Evolutionary conservation across 30 jellyfish, hydroid and myxozoan genomes (phyloP).

Genomic region (Phacellophora camtschatica): DNA sequence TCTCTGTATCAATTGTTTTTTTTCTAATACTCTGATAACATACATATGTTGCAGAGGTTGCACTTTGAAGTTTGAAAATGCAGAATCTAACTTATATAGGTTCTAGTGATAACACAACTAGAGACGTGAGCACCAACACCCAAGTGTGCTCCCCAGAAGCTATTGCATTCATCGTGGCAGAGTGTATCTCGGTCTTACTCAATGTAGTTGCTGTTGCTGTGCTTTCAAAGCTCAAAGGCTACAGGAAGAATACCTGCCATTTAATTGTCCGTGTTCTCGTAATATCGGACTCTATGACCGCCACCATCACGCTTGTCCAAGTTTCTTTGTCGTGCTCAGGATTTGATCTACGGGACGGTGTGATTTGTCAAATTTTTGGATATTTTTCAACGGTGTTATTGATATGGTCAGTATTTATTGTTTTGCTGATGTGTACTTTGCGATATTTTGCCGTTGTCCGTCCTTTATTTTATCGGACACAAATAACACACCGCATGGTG

Average conservation of each 20-base stretch:
- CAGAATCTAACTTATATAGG: too few species aligned
- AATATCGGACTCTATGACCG: slow-evolving; percentile 49
- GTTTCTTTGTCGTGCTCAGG: slow-evolving; percentile 29
- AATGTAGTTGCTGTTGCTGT: slow-evolving; percentile 34
- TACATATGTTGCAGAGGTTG: too few species aligned
- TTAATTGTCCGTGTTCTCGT: slow-evolving; percentile 56
- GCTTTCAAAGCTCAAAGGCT: slow-evolving; percentile 45
- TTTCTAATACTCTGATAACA: too few species aligned
- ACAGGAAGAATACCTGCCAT: slow-evolving; percentile 50
- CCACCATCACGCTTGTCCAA: slow-evolving; percentile 33
- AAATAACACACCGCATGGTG: slow-evolving; percentile 16
- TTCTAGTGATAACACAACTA: too few species aligned
- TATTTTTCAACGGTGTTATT: slow-evolving; percentile 57
- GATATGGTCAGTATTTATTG: slow-evolving; percentile 62
- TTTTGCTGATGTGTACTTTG: slow-evolving; percentile 59
- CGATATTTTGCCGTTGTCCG: slow-evolving; percentile 65
- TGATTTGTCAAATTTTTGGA: slow-evolving; percentile 51
- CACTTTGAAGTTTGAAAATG: too few species aligned
- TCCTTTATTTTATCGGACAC: slow-evolving; percentile 67
- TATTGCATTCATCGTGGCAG: not conserved
- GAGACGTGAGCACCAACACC: too few species aligned
- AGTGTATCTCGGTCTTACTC: slow-evolving; percentile 10
- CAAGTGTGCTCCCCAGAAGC: slow-evolving; percentile 23
- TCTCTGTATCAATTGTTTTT: too few species aligned
- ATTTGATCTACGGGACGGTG: not conserved